Evolutionary conservation across 2,797 vertebrate species (phyloP).

Genomic region (Menidia menidia): DNA sequence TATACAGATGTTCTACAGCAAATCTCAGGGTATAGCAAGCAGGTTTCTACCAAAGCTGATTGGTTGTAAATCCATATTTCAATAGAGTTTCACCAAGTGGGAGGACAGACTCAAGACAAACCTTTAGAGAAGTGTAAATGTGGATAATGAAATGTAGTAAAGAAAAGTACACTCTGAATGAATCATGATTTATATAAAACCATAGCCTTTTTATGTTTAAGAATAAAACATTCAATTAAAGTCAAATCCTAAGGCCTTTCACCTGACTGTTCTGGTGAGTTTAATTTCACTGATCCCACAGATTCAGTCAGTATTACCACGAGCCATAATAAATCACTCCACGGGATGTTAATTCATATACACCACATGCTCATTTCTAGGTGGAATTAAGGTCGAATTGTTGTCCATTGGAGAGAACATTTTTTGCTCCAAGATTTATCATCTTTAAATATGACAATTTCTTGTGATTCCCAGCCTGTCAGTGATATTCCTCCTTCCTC

Average conservation of each 20-base stretch:
- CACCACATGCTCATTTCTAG: not conserved
- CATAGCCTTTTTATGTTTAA: not conserved
- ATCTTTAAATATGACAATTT: not conserved
- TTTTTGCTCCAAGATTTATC: conserved; percentile 3
- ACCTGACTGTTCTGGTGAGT: conserved; percentile 5
- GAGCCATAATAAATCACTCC: not conserved
- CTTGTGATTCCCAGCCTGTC: no score
- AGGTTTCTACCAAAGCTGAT: conserved; percentile 1
- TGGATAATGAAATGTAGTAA: not conserved
- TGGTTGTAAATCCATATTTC: not conserved
- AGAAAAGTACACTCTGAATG: conserved; percentile 2
- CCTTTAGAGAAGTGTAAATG: not conserved
- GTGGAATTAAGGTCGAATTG: not conserved
- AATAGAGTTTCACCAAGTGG: not conserved
- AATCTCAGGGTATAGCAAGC: not conserved
- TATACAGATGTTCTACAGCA: not conserved
- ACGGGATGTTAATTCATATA: not conserved
- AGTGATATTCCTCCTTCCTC: no score
- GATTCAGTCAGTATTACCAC: conserved; percentile 2
- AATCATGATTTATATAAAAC: not conserved
- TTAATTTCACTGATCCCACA: not conserved
- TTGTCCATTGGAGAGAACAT: not conserved
- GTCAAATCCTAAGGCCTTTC: not conserved
- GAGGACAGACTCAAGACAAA: not conserved
- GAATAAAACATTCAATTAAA: conserved; percentile 5